A percentile compares a stretch with the other conserved stretches of the same genome.
Evolutionary conservation across 1,140 invertebrate species (phyloP).

Genomic region (Hypsibius dujardini): DNA sequence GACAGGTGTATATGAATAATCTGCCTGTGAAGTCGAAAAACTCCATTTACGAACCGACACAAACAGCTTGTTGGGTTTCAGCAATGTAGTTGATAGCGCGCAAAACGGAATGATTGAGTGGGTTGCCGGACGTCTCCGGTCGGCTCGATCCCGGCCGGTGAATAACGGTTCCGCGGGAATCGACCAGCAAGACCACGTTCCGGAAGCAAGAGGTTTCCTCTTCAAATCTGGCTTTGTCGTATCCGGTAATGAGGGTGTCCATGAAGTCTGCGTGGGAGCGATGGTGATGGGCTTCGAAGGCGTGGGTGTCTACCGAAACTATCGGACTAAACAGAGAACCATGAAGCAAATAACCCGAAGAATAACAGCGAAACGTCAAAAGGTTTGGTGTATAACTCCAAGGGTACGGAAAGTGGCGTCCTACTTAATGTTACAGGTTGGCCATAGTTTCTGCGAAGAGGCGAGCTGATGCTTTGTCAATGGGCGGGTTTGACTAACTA

Average conservation of each 20-base stretch:
- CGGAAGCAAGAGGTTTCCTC: background rate
- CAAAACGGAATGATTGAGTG: background rate
- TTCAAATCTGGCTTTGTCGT: background rate
- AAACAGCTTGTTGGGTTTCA: background rate
- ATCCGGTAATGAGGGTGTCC: background rate
- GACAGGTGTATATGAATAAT: background rate
- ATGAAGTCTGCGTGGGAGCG: background rate
- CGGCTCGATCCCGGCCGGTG: background rate
- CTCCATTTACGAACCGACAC: background rate
- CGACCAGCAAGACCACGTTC: background rate
- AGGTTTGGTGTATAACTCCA: too few relatives aligned
- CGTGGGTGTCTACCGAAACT: background rate
- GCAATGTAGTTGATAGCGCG: background rate
- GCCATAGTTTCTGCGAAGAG: background rate
- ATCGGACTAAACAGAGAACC: background rate
- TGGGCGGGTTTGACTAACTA: background rate
- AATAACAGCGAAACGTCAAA: background rate
- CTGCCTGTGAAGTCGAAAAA: background rate
- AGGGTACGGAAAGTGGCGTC: background rate
- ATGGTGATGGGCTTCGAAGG: background rate
- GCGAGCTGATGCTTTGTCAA: background rate
- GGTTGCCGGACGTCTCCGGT: background rate
- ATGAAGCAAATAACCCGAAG: background rate
- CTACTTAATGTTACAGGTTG: background rate
- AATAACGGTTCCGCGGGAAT: background rate